Percentiles rank a stretch among this genome's conserved stretches.
Conservation (phyloP, 2,888 invertebrate species). For the Nephrotoma guestfalica region DNA sequence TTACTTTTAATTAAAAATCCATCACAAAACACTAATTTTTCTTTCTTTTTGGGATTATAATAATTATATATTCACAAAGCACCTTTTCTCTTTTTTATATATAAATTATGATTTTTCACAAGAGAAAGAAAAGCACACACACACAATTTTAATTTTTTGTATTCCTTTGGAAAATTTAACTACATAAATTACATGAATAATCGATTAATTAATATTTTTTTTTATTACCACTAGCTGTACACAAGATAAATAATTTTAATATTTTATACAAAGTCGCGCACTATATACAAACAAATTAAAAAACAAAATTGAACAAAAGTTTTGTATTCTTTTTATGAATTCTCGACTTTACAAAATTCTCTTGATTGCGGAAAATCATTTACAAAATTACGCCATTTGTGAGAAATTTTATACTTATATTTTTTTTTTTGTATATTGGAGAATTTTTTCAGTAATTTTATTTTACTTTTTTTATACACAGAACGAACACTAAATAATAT, state of each 20-base stretch:
- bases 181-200: neutral
- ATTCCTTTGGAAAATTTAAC: constrained; percentile 18
- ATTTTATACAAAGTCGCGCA: neutral
- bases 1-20: neutral
- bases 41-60: neutral
- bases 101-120: neutral
- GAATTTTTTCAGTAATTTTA: neutral
- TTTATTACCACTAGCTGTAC: constrained; percentile 50
- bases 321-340: neutral
- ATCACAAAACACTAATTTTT: neutral
- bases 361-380: neutral
- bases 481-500: neutral
- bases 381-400: constrained; percentile 46
- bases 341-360: neutral
- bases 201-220: neutral
- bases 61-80: neutral
- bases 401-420: constrained; percentile 40
- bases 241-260: constrained; percentile 40
- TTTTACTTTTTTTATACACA: neutral
- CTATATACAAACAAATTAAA: constrained; percentile 1
- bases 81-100: constrained; percentile 24
- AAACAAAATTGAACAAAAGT: neutral
- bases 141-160: constrained; percentile 37
- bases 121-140: constrained; percentile 28
- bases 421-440: constrained; percentile 23